Base-by-base conservation (phyloP, 2,888 invertebrate species). In the Cabera pusaria region DNA sequence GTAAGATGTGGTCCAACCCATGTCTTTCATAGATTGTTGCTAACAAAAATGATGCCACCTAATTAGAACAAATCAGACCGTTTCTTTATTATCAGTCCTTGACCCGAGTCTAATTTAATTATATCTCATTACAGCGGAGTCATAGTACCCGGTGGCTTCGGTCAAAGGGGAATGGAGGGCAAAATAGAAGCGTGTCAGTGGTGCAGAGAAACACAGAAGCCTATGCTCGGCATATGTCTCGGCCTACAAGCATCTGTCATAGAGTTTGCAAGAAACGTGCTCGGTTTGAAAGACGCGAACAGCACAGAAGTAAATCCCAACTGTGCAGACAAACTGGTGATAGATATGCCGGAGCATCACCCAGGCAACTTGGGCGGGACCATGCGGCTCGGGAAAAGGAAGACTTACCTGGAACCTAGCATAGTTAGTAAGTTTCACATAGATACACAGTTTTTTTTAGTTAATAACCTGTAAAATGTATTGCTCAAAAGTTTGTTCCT, bases 271-370 rank as follows among this genome's bases (percentile, higher is more conserved):
- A 91, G 98, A 32, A 97, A 97, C 72, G 95, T 95, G 0, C 80
- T 98, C 0, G 90, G 91, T 0, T 76, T 95, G 37, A 86, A 91
- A 48, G 94, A 92, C 49, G 98, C 98, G 0, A 94, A 97, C 63
- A 95, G 95, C 1, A 95, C 96, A 0, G 99, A 99, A 85, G 93
- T 96, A 18, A 91, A 94, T 55, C 91, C 94, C 0, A 82, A 93
- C 1, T 93, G 95, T 5, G 84, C 86, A 17, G 85, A 95, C 76
- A 95, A 96, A 14, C 90, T 98, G 19, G 96, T 99, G 2, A 96
- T 99, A 45, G 98, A 99, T 61, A 99, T 99, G 99, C 98, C 99
- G 0, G 99, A 99, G 81, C 98, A 99, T 77, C 97, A 97, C 72
- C 93, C 94, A 0, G 98, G 97, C 0, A 92, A 95, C 54, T 92